Base-by-base conservation (phyloP, 2,888 invertebrate species). In the Sepiola atlantica region DNA sequence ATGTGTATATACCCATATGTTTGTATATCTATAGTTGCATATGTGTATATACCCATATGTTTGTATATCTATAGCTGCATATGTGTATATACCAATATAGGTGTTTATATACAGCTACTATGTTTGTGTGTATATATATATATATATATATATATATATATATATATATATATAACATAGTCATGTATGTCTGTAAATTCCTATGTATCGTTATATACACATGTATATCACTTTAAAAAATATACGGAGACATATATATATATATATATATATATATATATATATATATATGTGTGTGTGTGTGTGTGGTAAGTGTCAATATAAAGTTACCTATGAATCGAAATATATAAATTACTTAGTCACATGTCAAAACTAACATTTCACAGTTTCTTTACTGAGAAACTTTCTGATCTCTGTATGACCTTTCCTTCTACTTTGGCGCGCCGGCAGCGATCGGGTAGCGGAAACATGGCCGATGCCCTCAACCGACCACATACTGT, bases 371-470 rank as follows among this genome's bases (percentile, higher is more conserved):
- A 77, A 77, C n/a, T 77, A 77, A 12, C 77, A 77, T 77, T 77
- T 77, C n/a, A n/a, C 77, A n/a, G 14, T 14, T 12, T 77, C n/a
- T 77, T 77, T n/a, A n/a, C 77, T 16, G 16, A 77, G 77, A 77
- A 77, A 77, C 77, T 77, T 77, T 77, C 28, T n/a, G 77, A 77
- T 77, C 77, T 77, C n/a, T 77, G n/a, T n/a, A n/a, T 32, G 77
- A 77, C 77, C 77, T 77, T n/a, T n/a, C 77, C 77, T n/a, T n/a
- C n/a, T n/a, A 77, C 77, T 77, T 77, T 77, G 12, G n/a, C n/a
- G 77, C 77, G 77, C 77, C 77, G 77, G 77, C 77, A 77, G 77
- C 77, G 77, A n/a, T n/a, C 77, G n/a, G n/a, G 77, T 77, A 77
- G n/a, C 77, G 77, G 77, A 77, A 77, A 77, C 77, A n/a, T 77